Evolutionary conservation across 2,797 vertebrate genomes (phyloP).

Genomic region (Apodemus agrarius): DNA sequence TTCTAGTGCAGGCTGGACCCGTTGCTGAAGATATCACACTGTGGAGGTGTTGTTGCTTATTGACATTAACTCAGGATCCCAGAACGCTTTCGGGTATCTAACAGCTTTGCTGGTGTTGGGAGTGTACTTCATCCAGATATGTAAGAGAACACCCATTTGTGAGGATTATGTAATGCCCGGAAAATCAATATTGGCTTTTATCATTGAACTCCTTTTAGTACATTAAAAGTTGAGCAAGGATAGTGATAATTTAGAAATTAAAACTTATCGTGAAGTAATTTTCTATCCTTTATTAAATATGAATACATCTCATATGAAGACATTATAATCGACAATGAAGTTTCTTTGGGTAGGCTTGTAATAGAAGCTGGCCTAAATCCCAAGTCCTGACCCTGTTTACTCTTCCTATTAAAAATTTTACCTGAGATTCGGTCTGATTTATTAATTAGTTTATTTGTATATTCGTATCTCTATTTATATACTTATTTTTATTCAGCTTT

Average conservation of each 20-base stretch:
- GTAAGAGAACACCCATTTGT: neutral
- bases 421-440: neutral
- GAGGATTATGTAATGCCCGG: neutral
- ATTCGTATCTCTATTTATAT: neutral
- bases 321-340: neutral
- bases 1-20: neutral
- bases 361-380: neutral
- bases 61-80: neutral
- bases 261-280: neutral
- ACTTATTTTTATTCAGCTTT: neutral
- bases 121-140: neutral
- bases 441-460: neutral
- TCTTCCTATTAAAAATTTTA: neutral
- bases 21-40: neutral
- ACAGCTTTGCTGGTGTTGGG: neutral
- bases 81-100: neutral
- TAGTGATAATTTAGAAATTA: conserved; percentile 30
- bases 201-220: neutral
- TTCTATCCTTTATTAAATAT: neutral
- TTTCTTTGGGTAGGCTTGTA: neutral
- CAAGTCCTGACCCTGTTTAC: neutral
- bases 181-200: neutral
- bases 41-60: neutral
- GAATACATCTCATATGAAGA: neutral
- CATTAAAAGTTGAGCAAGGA: neutral